Conservation (phyloP, 2,888 invertebrate genomes). For the Plagodis pulveraria region DNA sequence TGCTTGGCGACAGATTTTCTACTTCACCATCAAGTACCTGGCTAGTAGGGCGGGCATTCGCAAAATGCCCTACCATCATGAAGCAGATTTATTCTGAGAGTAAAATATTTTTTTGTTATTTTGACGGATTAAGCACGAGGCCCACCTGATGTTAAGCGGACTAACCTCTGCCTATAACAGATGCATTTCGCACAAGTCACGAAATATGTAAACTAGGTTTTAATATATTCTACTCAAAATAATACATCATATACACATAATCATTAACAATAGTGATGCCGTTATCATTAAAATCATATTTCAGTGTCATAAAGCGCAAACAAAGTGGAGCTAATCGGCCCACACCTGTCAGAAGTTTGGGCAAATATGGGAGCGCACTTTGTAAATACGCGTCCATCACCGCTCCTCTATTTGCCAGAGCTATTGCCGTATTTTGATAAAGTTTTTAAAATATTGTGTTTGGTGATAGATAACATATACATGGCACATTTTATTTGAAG, state of each 20-base stretch:
- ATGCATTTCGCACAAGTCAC: no score
- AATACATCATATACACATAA: not conserved
- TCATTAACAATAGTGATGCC: constrained; percentile 15
- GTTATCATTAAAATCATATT: constrained; percentile 51
- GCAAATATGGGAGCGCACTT: constrained; percentile 53
- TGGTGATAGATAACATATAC: constrained; percentile 34
- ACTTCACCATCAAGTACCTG: no score
- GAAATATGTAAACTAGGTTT: no score
- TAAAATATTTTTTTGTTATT: no score
- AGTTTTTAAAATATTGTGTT: constrained; percentile 35
- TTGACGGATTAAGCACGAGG: no score
- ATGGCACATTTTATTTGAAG: constrained; percentile 11
- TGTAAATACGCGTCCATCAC: constrained; percentile 50
- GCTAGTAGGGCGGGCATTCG: no score
- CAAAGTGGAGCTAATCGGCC: constrained; percentile 49
- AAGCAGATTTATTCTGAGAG: no score
- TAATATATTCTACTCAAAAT: no score
- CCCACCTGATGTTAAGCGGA: no score
- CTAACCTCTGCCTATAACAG: no score
- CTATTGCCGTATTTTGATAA: constrained; percentile 33
- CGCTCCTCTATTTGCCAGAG: constrained; percentile 37
- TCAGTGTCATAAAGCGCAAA: constrained; percentile 49
- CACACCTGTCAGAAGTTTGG: constrained; percentile 53
- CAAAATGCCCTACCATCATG: no score
- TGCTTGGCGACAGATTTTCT: no score